phyloP scores from a whole-genome alignment of 2,888 invertebrate genomes.

The Maniola hyperantus region DNA sequence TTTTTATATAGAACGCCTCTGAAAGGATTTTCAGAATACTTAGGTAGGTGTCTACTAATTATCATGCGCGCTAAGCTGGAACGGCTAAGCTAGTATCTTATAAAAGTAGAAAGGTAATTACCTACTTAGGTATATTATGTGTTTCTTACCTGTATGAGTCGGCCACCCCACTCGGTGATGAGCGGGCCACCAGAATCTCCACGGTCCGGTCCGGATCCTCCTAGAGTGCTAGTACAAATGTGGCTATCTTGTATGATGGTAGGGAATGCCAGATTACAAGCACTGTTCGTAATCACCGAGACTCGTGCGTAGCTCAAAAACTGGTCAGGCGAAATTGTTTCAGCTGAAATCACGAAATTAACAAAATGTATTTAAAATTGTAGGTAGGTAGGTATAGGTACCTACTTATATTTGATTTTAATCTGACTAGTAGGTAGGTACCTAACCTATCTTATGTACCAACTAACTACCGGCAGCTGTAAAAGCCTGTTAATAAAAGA shows the following conservation, averaged over 20 bases:
- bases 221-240: slow-evolving; percentile 43
- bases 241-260: slow-evolving; percentile 36
- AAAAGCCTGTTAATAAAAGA: too few species aligned
- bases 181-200: slow-evolving; percentile 48
- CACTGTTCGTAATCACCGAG: slow-evolving; percentile 40
- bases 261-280: slow-evolving; percentile 41
- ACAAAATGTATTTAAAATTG: not conserved
- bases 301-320: slow-evolving; percentile 39
- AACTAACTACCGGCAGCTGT: too few species aligned
- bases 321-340: slow-evolving; percentile 31
- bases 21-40: too few species aligned
- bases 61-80: too few species aligned
- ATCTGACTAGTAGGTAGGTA: too few species aligned
- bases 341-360: slow-evolving; percentile 34
- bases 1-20: too few species aligned
- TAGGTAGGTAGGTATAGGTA: not conserved
- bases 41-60: too few species aligned
- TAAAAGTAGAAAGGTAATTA: too few species aligned
- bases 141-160: slow-evolving; percentile 50
- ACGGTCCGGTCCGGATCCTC: slow-evolving; percentile 42
- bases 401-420: too few species aligned
- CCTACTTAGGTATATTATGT: too few species aligned
- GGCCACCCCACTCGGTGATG: slow-evolving; percentile 40
- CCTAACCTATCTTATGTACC: too few species aligned
- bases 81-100: too few species aligned